These are phyloP conservation scores for Nephrotoma appendiculata DNA, from an alignment of 2,888 invertebrate species.

Conservation along the genomic window DNA sequence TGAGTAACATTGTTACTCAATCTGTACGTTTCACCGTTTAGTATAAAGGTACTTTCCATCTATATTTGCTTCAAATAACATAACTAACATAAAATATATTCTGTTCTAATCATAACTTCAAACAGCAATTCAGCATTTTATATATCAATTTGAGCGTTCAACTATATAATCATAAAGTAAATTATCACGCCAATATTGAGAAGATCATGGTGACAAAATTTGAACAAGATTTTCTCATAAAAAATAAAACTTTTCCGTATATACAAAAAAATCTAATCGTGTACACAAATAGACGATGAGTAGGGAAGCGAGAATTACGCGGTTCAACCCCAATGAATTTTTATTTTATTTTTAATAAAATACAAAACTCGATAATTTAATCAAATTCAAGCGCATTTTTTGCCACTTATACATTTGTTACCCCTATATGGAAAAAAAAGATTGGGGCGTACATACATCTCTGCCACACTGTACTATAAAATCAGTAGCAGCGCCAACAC, in stretches of 20 bases:
- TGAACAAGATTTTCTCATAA: not conserved
- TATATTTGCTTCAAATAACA: too few relatives aligned
- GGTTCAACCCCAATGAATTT: not conserved
- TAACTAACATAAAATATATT: too few relatives aligned
- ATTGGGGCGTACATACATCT: not conserved
- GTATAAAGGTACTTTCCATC: too few relatives aligned
- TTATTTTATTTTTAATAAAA: not conserved
- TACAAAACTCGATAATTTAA: not conserved
- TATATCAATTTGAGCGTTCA: not conserved
- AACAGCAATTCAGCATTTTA: not conserved
- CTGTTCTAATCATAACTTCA: not conserved
- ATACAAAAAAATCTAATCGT: not conserved
- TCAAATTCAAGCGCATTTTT: not conserved
- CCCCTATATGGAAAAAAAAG: not conserved
- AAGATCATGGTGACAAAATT: not conserved
- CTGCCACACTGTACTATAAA: not conserved
- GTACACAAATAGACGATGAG: not conserved
- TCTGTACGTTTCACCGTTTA: too few relatives aligned
- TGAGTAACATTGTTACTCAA: too few relatives aligned
- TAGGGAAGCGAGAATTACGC: not conserved
- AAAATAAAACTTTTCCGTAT: not conserved
- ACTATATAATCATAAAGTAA: not conserved
- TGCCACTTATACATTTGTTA: not conserved
- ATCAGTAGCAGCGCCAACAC: not conserved
- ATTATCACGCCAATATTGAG: not conserved